Evolutionary conservation across 2,888 invertebrate genomes (phyloP).

Genomic region (Drosophila macrospina): DNA sequence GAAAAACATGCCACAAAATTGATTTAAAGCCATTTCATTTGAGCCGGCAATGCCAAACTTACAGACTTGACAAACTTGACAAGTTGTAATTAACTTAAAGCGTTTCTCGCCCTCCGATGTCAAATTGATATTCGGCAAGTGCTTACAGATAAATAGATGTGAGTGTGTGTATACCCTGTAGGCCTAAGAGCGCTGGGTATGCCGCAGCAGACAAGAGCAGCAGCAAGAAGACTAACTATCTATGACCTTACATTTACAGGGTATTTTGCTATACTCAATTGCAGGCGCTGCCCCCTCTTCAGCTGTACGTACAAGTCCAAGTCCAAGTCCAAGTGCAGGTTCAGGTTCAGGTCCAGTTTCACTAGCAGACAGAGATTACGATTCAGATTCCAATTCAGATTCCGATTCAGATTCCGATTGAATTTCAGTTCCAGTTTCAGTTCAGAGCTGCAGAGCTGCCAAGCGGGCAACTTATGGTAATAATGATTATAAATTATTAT

Average conservation of each 20-base stretch:
- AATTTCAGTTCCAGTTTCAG: slow-evolving; percentile 27
- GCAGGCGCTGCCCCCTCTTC: slow-evolving; percentile 12
- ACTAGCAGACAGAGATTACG: slow-evolving; percentile 1
- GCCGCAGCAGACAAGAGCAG: not conserved
- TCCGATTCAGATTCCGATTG: slow-evolving; percentile 18
- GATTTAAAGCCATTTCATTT: slow-evolving; percentile 70
- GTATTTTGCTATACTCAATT: slow-evolving; percentile 6
- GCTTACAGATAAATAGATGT: not conserved
- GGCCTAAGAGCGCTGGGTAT: not conserved
- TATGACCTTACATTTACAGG: too few relatives aligned
- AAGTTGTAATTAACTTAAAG: slow-evolving; percentile 83
- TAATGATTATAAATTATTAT: slow-evolving; percentile 86
- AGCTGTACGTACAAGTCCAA: not conserved
- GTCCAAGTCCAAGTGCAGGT: not conserved
- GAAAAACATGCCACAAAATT: slow-evolving; percentile 68
- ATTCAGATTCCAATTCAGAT: slow-evolving; percentile 17
- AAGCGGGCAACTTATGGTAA: slow-evolving; percentile 71
- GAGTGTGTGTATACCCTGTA: slow-evolving; percentile 27
- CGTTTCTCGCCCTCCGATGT: slow-evolving; percentile 54
- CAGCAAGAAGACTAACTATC: too few relatives aligned
- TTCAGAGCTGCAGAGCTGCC: slow-evolving; percentile 19
- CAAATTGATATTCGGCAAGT: slow-evolving; percentile 24
- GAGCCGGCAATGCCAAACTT: slow-evolving; percentile 61
- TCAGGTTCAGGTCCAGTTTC: not conserved
- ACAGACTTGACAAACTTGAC: slow-evolving; percentile 69